Conservation (phyloP, 37 sponge, comb jelly and placozoan genomes). For the Halisarca cf. caerulea region DNA sequence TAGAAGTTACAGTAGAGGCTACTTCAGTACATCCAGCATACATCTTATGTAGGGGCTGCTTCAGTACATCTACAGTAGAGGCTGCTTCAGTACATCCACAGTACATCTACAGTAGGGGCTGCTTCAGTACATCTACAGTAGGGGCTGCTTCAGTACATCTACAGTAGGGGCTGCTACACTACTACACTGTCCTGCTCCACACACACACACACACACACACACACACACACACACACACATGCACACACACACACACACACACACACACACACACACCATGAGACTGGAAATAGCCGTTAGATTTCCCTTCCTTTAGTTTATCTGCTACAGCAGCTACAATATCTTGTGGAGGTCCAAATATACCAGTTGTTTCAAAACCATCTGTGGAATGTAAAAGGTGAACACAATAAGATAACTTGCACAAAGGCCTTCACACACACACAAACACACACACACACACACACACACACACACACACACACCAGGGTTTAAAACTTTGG, state of each 20-base stretch:
- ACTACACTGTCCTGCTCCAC: no score
- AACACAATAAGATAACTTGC: not conserved
- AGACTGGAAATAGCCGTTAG: conserved; percentile 13
- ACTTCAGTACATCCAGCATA: no score
- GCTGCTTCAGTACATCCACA: not conserved
- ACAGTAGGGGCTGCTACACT: no score
- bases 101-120: no score
- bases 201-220: not conserved
- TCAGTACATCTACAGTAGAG: no score
- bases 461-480: conserved; percentile 10
- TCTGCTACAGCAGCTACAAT: not conserved
- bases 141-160: no score
- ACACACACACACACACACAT: not conserved
- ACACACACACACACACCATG: conserved; percentile 22
- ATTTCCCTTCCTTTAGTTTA: not conserved
- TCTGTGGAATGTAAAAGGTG: no score
- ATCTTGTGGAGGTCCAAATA: conserved; percentile 5
- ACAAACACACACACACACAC: not conserved
- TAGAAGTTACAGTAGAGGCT: no score
- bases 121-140: no score
- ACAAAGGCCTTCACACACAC: not conserved
- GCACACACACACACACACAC: not conserved
- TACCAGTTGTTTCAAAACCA: no score
- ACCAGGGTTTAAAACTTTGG: not conserved
- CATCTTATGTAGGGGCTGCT: no score